Evolutionary conservation across 2,113 vertebrate species (phyloP).

Genomic region (Murina feae): DNA sequence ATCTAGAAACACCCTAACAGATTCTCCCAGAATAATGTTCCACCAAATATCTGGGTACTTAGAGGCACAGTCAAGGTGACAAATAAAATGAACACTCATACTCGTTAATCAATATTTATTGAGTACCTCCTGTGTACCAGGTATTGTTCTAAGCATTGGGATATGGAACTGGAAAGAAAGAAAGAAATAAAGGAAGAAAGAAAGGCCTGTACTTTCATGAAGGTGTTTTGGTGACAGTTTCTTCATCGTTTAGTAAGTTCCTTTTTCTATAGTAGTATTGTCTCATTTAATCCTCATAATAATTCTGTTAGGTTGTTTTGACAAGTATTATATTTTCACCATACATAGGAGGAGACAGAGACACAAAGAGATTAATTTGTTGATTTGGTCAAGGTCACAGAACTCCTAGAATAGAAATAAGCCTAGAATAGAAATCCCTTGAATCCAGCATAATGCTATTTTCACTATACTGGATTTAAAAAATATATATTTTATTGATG

Average conservation of each 20-base stretch:
- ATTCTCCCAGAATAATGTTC: background rate
- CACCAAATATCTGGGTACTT: background rate
- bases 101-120: background rate
- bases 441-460: background rate
- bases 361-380: constrained; percentile 16
- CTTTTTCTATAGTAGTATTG: background rate
- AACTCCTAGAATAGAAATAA: background rate
- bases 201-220: background rate
- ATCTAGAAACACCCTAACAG: background rate
- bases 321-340: constrained; percentile 3
- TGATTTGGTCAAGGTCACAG: constrained; percentile 2
- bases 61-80: background rate
- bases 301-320: constrained; percentile 18
- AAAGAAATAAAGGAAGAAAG: background rate
- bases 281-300: constrained; percentile 38
- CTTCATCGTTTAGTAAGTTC: background rate
- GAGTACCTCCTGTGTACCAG: background rate
- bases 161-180: background rate
- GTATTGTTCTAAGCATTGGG: background rate
- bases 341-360: background rate
- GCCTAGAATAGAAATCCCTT: constrained; percentile 27
- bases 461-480: constrained; percentile 17
- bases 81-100: background rate
- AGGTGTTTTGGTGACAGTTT: background rate
- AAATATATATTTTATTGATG: too few relatives aligned